Conservation (phyloP, 1,140 invertebrate species). For the Bombus waltoni region DNA sequence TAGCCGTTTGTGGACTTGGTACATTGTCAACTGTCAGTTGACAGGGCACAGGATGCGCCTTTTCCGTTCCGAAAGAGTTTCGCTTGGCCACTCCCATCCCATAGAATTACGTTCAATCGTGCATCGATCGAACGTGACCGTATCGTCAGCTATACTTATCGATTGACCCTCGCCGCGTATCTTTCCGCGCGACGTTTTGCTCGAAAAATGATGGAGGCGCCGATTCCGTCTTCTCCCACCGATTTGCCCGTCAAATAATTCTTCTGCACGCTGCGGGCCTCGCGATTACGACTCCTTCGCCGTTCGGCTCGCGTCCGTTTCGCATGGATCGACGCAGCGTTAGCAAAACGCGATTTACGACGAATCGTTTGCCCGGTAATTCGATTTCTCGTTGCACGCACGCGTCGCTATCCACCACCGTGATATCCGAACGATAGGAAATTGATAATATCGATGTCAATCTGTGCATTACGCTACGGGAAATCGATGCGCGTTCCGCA, state of each 20-base stretch:
- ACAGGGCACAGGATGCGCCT: constrained; percentile 72
- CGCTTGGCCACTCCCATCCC: constrained; percentile 70
- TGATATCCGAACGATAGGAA: background rate
- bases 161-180: constrained; percentile 49
- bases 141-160: constrained; percentile 63
- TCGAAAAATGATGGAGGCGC: constrained; percentile 27
- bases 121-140: constrained; percentile 66
- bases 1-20: constrained; percentile 53
- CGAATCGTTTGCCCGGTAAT: background rate
- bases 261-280: constrained; percentile 43
- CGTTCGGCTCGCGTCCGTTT: background rate
- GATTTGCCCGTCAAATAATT: constrained; percentile 64
- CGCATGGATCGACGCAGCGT: background rate
- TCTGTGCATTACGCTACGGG: background rate
- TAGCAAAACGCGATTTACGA: constrained; percentile 26
- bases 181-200: constrained; percentile 37
- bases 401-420: background rate
- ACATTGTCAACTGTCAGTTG: constrained; percentile 71
- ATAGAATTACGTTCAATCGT: constrained; percentile 71
- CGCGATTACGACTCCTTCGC: constrained; percentile 46
- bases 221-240: background rate
- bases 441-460: background rate
- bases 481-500: background rate
- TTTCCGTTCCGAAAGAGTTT: constrained; percentile 68
- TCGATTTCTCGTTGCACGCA: background rate